Evolutionary conservation across 2,113 vertebrate species (phyloP).

Genomic region (Zapornia atra): DNA sequence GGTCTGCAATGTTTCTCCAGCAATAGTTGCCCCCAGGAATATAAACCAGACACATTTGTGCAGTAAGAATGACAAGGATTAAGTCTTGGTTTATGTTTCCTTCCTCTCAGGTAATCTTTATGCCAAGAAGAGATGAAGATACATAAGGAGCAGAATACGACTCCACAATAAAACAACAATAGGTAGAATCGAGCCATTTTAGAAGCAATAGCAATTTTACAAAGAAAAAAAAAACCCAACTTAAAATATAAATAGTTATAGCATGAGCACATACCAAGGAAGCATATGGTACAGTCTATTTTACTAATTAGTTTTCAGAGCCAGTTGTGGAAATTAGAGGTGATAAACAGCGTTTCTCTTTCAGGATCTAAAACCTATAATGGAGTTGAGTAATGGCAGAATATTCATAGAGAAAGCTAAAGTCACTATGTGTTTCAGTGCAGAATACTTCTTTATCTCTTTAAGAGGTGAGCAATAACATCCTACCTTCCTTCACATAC

Average conservation of each 20-base stretch:
- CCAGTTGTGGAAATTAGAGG: conserved; percentile 40
- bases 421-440: not conserved
- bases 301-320: conserved; percentile 47
- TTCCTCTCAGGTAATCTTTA: conserved; percentile 18
- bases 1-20: not conserved
- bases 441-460: not conserved
- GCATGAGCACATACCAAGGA: conserved; percentile 10
- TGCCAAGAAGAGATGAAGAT: conserved; percentile 33
- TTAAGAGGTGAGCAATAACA: not conserved
- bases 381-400: not conserved
- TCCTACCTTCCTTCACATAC: not conserved
- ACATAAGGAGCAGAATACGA: not conserved
- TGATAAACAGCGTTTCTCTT: conserved; percentile 32
- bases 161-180: not conserved
- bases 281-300: conserved; percentile 52
- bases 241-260: conserved; percentile 29
- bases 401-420: not conserved
- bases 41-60: not conserved
- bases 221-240: not conserved
- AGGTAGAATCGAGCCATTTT: not conserved
- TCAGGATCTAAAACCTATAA: not conserved
- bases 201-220: not conserved
- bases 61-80: conserved; percentile 28
- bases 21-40: not conserved
- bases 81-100: conserved; percentile 33